Conservation (phyloP, 2,888 invertebrate genomes). For the Seira ritae region DNA sequence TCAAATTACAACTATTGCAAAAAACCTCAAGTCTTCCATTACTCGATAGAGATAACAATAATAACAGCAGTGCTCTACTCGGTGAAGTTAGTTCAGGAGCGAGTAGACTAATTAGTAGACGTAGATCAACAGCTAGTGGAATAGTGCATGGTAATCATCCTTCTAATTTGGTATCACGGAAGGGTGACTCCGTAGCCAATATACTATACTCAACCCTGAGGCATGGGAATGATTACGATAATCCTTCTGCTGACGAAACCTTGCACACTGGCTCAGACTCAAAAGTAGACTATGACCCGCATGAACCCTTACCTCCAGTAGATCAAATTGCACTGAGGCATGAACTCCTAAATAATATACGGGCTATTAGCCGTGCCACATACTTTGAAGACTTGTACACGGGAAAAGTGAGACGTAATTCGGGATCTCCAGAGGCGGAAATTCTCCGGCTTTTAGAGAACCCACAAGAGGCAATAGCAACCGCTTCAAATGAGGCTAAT, state of each 20-base stretch:
- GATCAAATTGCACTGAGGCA: constrained; percentile 70
- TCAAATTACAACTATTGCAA: constrained; percentile 59
- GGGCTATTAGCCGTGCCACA: constrained; percentile 70
- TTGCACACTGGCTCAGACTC: constrained; percentile 63
- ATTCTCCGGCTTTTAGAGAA: constrained; percentile 49
- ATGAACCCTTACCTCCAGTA: constrained; percentile 61
- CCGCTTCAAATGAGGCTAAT: neutral
- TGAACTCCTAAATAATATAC: constrained; percentile 71
- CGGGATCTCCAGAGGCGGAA: constrained; percentile 57
- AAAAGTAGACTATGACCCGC: constrained; percentile 67
- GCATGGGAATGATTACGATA: constrained; percentile 53
- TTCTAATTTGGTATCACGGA: constrained; percentile 12
- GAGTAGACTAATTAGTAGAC: constrained; percentile 26
- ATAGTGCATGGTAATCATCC: constrained; percentile 43
- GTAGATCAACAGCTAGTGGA: constrained; percentile 50
- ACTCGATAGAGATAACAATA: constrained; percentile 18
- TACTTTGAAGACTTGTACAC: constrained; percentile 69
- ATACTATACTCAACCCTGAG: constrained; percentile 62
- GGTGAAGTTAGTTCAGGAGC: constrained; percentile 17
- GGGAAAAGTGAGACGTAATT: constrained; percentile 57
- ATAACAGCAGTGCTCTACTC: constrained; percentile 13
- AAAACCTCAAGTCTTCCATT: constrained; percentile 59
- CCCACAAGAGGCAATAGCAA: constrained; percentile 16
- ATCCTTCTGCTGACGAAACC: constrained; percentile 56
- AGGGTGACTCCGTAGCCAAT: constrained; percentile 61